A percentile compares a stretch with the other conserved stretches of the same genome.
Evolutionary conservation across 2,888 invertebrate genomes (phyloP).

Genomic region (Chaitophorus viminalis): DNA sequence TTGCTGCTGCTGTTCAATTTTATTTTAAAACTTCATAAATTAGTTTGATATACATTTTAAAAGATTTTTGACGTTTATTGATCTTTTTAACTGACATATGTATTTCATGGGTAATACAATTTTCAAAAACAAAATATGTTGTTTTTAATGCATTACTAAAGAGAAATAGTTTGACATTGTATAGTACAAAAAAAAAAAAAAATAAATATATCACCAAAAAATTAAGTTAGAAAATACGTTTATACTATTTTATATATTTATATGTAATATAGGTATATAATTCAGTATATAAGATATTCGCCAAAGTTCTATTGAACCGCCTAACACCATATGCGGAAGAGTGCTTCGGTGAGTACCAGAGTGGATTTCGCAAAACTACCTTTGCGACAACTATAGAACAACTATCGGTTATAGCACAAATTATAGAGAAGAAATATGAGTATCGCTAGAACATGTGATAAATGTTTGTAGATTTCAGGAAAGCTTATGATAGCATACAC

Average conservation of each 20-base stretch:
- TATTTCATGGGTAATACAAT: conserved; percentile 4
- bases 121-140: conserved; percentile 13
- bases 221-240: neutral
- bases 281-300: too few species aligned
- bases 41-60: neutral
- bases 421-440: too few species aligned
- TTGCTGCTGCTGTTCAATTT: neutral
- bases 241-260: neutral
- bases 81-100: conserved; percentile 4
- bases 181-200: neutral
- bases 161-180: conserved; percentile 1
- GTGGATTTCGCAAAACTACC: too few species aligned
- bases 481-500: too few species aligned
- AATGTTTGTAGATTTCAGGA: too few species aligned
- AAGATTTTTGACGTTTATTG: neutral
- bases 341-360: too few species aligned
- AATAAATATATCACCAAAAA: neutral
- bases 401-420: too few species aligned
- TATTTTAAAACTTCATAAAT: conserved; percentile 6
- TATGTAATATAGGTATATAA: too few species aligned
- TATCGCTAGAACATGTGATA: too few species aligned
- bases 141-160: neutral
- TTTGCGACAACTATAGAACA: too few species aligned
- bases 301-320: too few species aligned
- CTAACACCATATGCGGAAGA: too few species aligned